Base-by-base conservation (phyloP, 2,797 vertebrate genomes). In the Acipenser transmontanus region DNA sequence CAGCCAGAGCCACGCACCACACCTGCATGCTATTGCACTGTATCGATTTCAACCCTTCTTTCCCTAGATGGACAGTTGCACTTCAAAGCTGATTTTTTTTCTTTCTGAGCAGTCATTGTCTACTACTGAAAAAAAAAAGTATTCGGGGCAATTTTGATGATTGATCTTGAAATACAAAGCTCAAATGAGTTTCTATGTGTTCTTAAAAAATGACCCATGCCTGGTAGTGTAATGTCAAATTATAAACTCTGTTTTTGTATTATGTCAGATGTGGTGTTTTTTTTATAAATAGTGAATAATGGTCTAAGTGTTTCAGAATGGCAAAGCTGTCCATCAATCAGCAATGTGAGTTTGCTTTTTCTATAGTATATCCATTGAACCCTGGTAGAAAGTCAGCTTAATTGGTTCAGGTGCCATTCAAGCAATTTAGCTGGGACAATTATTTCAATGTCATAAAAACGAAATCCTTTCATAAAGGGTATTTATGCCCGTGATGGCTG, bases 241-340 rank as follows among this genome's bases (percentile, higher is more conserved):
- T 88, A 89, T 86, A 82, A 83, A 63, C 72, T 70, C 75, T 60
- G 69, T 89, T 86, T 91, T 90, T 89, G 86, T 82, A 76, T 88
- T 89, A 82, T 87, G 88, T 92, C 88, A 89, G 85, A 87, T 87
- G 87, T 86, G 87, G 88, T 89, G 88, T 88, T 87, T 88, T 34
- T 34, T 85, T 85, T 86, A 89, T 82, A 90, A 88, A 88, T 83
- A 81, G 84, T 85, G 89, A 84, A 87, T 92, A 90, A 91, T 90
- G 89, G 88, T 89, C 82, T 90, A 90, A 90, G 87, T 89, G 88
- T 85, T 88, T 85, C 82, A 78, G 84, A 85, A 82, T 90, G 87
- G 89, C 88, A 87, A 72, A 91, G 84, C 87, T 91, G 90, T 91
- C 89, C 80, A 83, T 91, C 90, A 91, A 76, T 83, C 34, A 1